These are phyloP conservation scores for Pantala flavescens DNA, from an alignment of 1,140 invertebrate species.

Conservation along the genomic window DNA sequence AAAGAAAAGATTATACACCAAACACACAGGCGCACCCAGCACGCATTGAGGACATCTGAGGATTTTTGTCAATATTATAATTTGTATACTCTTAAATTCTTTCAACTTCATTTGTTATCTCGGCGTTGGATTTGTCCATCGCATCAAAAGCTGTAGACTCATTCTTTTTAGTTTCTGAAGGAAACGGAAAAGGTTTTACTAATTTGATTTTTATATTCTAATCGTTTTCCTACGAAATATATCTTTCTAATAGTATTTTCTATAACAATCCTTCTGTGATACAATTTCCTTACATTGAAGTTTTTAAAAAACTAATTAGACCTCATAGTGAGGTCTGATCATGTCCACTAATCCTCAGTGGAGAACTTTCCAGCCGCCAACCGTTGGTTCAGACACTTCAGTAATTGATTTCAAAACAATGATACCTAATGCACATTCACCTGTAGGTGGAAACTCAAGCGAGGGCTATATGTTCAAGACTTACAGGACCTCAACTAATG, in stretches of 20 bases:
- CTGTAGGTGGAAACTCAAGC: neutral
- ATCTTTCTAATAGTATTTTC: neutral
- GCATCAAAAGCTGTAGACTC: neutral
- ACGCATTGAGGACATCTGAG: conserved; percentile 86
- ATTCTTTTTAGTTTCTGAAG: neutral
- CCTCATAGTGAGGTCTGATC: conserved; percentile 26
- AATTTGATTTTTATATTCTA: neutral
- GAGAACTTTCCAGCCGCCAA: conserved; percentile 81
- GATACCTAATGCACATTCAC: conserved; percentile 8
- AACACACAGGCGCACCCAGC: conserved; percentile 65
- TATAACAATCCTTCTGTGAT: neutral
- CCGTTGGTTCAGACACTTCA: conserved; percentile 49
- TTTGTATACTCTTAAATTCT: neutral
- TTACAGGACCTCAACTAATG: neutral
- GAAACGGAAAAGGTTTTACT: neutral
- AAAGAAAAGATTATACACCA: conserved; percentile 35
- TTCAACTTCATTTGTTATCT: neutral
- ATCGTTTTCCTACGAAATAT: neutral
- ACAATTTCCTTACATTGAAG: neutral
- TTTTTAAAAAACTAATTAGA: neutral
- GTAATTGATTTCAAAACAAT: conserved; percentile 51
- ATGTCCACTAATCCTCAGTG: conserved; percentile 85
- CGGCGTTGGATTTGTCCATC: neutral
- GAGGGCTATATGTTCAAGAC: neutral
- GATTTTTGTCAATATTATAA: conserved; percentile 42